Conservation (phyloP, 2,797 vertebrate species). For the Coregonus suidteri region DNA sequence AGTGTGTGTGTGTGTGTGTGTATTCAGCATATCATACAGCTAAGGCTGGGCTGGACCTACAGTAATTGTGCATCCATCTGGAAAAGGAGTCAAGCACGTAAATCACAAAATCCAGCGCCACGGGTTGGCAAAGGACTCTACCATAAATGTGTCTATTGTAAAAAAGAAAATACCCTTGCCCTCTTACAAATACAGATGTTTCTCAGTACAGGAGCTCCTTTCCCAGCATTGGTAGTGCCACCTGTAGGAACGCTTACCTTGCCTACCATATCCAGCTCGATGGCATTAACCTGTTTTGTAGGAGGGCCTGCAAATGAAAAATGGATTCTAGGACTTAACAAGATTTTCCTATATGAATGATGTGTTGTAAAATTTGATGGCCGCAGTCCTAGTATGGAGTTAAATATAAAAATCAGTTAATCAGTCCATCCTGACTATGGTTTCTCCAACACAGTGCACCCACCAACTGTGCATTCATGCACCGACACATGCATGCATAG, state of each 20-base stretch:
- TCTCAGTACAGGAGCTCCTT: slow-evolving; percentile 46
- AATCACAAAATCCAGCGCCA: slow-evolving; percentile 57
- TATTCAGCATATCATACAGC: slow-evolving; percentile 17
- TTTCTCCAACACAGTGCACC: background rate
- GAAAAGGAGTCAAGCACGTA: slow-evolving; percentile 66
- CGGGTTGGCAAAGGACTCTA: slow-evolving; percentile 49
- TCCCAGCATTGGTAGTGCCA: slow-evolving; percentile 48
- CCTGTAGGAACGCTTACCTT: slow-evolving; percentile 55
- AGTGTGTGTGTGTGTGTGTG: slow-evolving; percentile 19
- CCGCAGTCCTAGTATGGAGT: background rate
- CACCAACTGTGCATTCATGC: background rate
- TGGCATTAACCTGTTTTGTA: slow-evolving; percentile 15
- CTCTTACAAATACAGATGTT: slow-evolving; percentile 70
- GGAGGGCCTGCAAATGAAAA: background rate
- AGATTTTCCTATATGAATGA: background rate
- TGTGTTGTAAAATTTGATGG: background rate
- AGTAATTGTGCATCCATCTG: slow-evolving; percentile 63
- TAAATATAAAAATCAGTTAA: background rate
- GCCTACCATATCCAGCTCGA: slow-evolving; percentile 24
- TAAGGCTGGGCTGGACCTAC: slow-evolving; percentile 35
- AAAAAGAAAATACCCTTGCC: slow-evolving; percentile 41
- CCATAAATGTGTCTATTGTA: slow-evolving; percentile 47
- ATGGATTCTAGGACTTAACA: slow-evolving; percentile 17
- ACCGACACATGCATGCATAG: background rate
- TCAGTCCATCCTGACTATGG: no score